These are phyloP conservation scores for Chiropotes sagulatus DNA, from an alignment of 2,797 vertebrate species.

Conservation along the genomic window DNA sequence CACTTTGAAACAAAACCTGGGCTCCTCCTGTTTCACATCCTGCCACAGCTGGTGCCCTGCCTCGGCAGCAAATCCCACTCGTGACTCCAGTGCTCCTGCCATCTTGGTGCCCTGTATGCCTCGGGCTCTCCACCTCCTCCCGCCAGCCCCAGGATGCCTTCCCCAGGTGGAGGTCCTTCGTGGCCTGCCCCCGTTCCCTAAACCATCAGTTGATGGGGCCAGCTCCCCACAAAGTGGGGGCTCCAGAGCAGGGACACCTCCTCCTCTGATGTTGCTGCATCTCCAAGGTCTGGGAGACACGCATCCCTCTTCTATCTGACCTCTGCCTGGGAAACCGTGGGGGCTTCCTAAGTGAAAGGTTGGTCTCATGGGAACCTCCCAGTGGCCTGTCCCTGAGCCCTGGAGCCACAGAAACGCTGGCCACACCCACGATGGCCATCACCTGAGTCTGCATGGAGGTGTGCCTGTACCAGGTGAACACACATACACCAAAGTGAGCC, in stretches of 20 bases:
- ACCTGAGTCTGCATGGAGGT: too few species aligned
- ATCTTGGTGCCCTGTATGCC: fast-evolving
- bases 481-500: neutral
- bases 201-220: neutral
- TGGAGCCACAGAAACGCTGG: neutral
- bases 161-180: too few species aligned
- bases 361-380: neutral
- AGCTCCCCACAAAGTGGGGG: neutral
- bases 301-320: too few species aligned
- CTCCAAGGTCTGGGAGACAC: neutral
- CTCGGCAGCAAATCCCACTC: neutral
- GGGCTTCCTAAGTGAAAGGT: neutral
- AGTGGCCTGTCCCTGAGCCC: neutral
- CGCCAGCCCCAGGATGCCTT: neutral
- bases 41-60: neutral
- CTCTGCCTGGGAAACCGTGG: neutral
- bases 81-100: neutral
- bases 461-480: fast-evolving
- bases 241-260: too few species aligned
- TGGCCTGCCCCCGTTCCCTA: neutral
- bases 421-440: too few species aligned
- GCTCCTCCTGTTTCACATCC: neutral
- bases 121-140: neutral
- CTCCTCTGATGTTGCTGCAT: neutral
- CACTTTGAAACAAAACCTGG: neutral